Conservation (phyloP, 2,113 vertebrate species). For the Cricetomys ansorgei region DNA sequence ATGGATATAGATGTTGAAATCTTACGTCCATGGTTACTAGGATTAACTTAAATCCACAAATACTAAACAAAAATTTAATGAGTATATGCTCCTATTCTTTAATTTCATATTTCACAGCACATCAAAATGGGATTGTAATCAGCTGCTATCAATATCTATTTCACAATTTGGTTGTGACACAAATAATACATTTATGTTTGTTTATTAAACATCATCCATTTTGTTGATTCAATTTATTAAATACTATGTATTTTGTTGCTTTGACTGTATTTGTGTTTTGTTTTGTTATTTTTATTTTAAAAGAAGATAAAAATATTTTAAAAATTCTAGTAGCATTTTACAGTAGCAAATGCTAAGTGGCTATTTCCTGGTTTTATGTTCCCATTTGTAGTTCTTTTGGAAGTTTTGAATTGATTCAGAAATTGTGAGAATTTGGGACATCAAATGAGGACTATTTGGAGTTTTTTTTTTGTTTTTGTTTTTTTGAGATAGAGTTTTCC, state of each 20-base stretch:
- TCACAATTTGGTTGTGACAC: not conserved
- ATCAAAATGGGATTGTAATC: not conserved
- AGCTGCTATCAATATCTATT: not conserved
- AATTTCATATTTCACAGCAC: not conserved
- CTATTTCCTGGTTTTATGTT: constrained; percentile 21
- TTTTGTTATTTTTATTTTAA: not conserved
- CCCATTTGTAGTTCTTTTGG: not conserved
- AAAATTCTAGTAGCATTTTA: not conserved
- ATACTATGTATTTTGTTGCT: not conserved
- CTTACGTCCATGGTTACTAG: not conserved
- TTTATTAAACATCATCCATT: not conserved
- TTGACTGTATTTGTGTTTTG: not conserved
- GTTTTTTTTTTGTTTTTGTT: too few relatives aligned
- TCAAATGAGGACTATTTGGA: constrained; percentile 1
- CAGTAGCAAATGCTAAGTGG: not conserved
- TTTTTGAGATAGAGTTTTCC: too few relatives aligned
- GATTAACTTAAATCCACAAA: not conserved
- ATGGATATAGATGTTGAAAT: not conserved
- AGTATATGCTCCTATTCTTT: not conserved
- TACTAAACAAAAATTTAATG: not conserved
- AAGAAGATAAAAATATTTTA: not conserved
- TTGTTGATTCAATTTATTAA: constrained; percentile 2
- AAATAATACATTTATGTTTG: not conserved
- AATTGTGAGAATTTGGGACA: not conserved
- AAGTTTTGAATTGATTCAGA: not conserved